Evolutionary conservation across 2,888 invertebrate genomes (phyloP).

Genomic region (Danaus chrysippus): DNA sequence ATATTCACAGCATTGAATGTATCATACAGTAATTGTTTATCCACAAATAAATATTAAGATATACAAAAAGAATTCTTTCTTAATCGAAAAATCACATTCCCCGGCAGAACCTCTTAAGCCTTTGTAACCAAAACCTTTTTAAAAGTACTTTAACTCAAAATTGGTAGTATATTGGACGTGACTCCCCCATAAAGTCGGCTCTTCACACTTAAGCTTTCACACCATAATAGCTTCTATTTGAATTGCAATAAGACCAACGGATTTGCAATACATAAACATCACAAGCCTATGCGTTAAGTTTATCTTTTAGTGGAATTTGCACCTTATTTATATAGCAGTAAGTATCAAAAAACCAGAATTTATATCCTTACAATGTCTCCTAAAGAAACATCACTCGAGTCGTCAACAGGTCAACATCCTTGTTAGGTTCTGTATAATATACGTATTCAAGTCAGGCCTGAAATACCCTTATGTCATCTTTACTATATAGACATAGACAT

Average conservation of each 20-base stretch:
- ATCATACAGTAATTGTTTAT: no score
- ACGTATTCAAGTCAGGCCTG: background rate
- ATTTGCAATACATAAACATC: slow-evolving; percentile 2
- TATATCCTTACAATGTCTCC: background rate
- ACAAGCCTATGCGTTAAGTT: background rate
- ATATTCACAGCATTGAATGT: no score
- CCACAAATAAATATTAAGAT: no score
- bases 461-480: background rate
- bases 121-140: slow-evolving; percentile 3
- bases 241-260: slow-evolving; percentile 5
- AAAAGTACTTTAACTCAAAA: slow-evolving; percentile 2
- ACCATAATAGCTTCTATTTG: slow-evolving; percentile 5
- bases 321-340: background rate
- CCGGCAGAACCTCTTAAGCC: background rate
- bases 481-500: background rate
- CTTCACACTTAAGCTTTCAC: slow-evolving; percentile 3
- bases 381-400: slow-evolving; percentile 3
- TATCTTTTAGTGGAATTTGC: background rate
- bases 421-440: slow-evolving; percentile 1
- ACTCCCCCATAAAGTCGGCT: background rate
- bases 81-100: background rate
- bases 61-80: no score
- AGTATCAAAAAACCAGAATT: background rate
- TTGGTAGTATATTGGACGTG: slow-evolving; percentile 2
- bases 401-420: slow-evolving; percentile 5